Conservation (phyloP, 1,140 invertebrate genomes). For the Nephila pilipes region DNA sequence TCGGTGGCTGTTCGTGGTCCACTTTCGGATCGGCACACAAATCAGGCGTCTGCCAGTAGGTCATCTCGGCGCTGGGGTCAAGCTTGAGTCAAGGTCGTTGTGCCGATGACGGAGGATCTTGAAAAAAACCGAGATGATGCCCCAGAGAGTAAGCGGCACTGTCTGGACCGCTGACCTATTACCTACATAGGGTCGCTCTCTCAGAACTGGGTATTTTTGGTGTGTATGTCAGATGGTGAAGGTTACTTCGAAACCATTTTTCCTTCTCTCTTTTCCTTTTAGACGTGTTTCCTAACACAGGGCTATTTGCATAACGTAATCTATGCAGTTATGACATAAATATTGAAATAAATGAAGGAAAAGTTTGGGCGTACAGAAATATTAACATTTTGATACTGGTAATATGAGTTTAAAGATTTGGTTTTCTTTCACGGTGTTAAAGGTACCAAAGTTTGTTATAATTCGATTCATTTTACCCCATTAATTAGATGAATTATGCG, state of each 20-base stretch:
- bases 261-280: background rate
- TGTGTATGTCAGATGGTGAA: background rate
- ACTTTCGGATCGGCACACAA: background rate
- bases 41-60: background rate
- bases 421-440: too few relatives aligned
- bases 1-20: background rate
- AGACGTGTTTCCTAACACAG: background rate
- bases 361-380: too few relatives aligned
- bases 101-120: constrained; percentile 10
- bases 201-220: background rate
- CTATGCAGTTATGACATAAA: too few relatives aligned
- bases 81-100: constrained; percentile 52
- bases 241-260: background rate
- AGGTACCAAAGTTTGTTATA: too few relatives aligned
- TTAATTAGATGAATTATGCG: too few relatives aligned
- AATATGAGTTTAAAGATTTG: too few relatives aligned
- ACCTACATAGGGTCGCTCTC: background rate
- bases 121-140: background rate
- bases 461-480: too few relatives aligned
- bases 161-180: constrained; percentile 43
- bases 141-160: background rate
- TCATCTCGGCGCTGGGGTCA: constrained; percentile 16
- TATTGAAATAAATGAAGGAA: too few relatives aligned
- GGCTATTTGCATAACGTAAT: background rate
- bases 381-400: too few relatives aligned